phyloP scores from a whole-genome alignment of 2,888 invertebrate species.

The Drosophila neonasuta region DNA sequence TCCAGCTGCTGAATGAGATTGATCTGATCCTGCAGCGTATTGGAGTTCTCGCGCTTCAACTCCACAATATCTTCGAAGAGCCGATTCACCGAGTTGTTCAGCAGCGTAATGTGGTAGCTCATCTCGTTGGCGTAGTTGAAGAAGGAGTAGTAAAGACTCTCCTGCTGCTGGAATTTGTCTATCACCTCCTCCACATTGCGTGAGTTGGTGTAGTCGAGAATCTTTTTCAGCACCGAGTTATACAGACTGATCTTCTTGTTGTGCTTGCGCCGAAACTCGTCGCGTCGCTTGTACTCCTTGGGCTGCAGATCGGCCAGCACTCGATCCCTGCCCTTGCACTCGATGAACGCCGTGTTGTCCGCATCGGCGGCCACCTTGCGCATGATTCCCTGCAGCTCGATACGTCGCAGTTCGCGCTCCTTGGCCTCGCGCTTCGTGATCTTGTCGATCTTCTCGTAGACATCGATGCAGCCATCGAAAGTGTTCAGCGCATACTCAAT shows the following conservation, averaged over 20 bases:
- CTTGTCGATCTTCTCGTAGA: conserved; percentile 79
- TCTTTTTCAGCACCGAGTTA: conserved; percentile 77
- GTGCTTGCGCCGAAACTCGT: conserved; percentile 75
- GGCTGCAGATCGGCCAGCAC: conserved; percentile 76
- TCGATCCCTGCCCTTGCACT: conserved; percentile 73
- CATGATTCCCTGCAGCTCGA: conserved; percentile 80
- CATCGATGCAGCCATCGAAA: conserved; percentile 79
- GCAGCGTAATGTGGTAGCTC: conserved; percentile 80
- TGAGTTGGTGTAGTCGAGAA: conserved; percentile 76
- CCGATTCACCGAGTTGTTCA: conserved; percentile 78
- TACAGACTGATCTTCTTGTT: conserved; percentile 78
- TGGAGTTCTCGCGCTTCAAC: conserved; percentile 67
- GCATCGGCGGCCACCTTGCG: conserved; percentile 77
- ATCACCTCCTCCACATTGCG: conserved; percentile 75
- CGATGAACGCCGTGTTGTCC: conserved; percentile 74
- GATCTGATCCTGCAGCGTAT: conserved; percentile 67
- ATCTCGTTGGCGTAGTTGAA: conserved; percentile 81
- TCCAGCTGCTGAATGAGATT: conserved; percentile 70
- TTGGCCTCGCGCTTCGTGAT: conserved; percentile 71
- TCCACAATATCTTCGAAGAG: conserved; percentile 77
- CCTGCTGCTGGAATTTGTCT: conserved; percentile 80
- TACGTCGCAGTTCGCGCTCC: conserved; percentile 74
- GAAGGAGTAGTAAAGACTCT: conserved; percentile 81
- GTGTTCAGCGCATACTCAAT: conserved; percentile 80
- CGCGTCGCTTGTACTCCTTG: conserved; percentile 79